Conservation (phyloP, 2,888 invertebrate genomes). For the Mythimna ferrago region DNA sequence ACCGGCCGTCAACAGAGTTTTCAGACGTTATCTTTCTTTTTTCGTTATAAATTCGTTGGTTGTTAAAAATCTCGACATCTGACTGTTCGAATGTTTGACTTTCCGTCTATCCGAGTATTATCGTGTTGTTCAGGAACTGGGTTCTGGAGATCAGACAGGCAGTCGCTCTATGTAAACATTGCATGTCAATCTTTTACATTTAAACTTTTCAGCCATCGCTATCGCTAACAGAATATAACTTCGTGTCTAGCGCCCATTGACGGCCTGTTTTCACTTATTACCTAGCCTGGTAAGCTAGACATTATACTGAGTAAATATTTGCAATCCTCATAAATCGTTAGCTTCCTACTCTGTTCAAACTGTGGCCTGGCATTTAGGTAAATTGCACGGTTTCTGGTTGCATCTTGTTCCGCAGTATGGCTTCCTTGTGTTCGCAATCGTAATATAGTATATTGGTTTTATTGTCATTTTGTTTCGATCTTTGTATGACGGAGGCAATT, state of each 20-base stretch:
- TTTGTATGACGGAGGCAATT: conserved; percentile 1
- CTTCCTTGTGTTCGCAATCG: conserved; percentile 28
- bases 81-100: too few relatives aligned
- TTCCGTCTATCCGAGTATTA: too few relatives aligned
- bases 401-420: conserved; percentile 31
- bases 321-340: conserved; percentile 13
- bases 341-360: conserved; percentile 33
- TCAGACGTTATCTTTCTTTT: too few relatives aligned
- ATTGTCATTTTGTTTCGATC: conserved; percentile 21
- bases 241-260: not conserved
- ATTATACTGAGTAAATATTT: conserved; percentile 16
- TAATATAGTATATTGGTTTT: conserved; percentile 25
- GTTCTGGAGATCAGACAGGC: too few relatives aligned
- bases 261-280: not conserved
- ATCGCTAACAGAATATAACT: not conserved
- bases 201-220: not conserved
- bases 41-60: too few relatives aligned
- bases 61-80: too few relatives aligned
- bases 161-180: too few relatives aligned
- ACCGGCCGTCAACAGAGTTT: too few relatives aligned
- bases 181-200: too few relatives aligned
- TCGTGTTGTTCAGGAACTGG: too few relatives aligned
- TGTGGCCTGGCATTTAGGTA: conserved; percentile 29
- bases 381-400: conserved; percentile 43
- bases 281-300: conserved; percentile 10